Conservation (phyloP, 1,140 invertebrate species). For the Melanaphis sacchari region DNA sequence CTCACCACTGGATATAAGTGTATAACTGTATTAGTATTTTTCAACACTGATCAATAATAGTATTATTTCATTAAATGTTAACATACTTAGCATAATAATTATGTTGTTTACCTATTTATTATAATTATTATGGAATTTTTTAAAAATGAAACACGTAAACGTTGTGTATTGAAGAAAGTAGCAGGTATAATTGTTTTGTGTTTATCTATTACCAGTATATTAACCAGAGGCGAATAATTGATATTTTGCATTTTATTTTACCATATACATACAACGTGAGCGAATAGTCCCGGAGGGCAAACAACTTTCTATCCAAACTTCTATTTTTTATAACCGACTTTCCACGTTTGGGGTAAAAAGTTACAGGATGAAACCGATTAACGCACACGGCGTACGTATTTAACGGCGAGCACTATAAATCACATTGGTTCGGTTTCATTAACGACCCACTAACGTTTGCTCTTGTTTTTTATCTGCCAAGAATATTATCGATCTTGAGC, state of each 20-base stretch:
- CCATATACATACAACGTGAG: background rate
- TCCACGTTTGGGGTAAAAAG: background rate
- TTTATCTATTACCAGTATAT: background rate
- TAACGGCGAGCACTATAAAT: background rate
- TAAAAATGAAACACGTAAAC: background rate
- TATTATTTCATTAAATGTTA: background rate
- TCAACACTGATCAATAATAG: background rate
- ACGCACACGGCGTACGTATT: background rate
- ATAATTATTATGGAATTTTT: background rate
- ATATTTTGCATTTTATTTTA: background rate
- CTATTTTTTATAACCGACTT: conserved; percentile 8
- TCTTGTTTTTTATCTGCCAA: conserved; percentile 1
- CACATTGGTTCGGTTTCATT: background rate
- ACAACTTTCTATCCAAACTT: background rate
- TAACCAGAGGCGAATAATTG: background rate
- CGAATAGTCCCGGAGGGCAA: background rate
- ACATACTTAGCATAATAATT: background rate
- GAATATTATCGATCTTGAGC: background rate
- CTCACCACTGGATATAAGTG: too few relatives aligned
- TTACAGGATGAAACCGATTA: background rate
- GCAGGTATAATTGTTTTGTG: background rate
- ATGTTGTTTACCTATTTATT: background rate
- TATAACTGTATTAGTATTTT: background rate
- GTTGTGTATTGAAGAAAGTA: background rate
- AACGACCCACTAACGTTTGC: background rate